A percentile compares a stretch with the other conserved stretches of the same genome.
phyloP scores from a whole-genome alignment of 2,113 vertebrate genomes.

The Pomatostomus ruficeps region DNA sequence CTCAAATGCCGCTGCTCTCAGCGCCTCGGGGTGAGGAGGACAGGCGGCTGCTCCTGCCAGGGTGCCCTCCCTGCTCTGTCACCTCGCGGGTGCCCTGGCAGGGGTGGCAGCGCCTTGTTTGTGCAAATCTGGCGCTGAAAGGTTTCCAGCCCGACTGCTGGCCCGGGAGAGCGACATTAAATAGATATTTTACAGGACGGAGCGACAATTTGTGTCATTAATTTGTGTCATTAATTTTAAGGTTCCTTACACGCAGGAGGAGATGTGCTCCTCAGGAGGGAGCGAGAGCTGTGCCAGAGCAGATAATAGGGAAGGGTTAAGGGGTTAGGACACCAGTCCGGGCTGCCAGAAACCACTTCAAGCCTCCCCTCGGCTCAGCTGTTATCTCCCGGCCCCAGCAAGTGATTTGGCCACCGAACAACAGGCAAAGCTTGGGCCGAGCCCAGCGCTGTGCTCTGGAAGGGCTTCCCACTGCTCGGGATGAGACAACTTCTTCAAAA shows the following conservation, averaged over 20 bases:
- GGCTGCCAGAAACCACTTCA: constrained; percentile 23
- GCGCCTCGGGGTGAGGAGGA: neutral
- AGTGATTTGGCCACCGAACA: neutral
- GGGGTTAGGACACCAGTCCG: neutral
- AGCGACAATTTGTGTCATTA: accelerated
- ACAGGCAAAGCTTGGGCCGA: neutral
- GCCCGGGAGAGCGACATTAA: neutral
- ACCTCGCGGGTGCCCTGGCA: neutral
- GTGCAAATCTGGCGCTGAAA: neutral
- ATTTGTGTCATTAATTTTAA: neutral
- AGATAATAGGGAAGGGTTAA: neutral
- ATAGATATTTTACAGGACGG: neutral
- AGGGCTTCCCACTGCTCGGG: neutral
- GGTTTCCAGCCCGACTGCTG: neutral
- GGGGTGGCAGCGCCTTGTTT: neutral
- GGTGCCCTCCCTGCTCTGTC: neutral
- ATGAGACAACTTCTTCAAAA: neutral
- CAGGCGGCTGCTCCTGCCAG: neutral
- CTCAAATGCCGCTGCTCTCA: neutral
- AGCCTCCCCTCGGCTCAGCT: neutral
- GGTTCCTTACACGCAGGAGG: neutral
- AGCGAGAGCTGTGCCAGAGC: neutral
- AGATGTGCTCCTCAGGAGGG: neutral
- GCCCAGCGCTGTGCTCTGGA: neutral
- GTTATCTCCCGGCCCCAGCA: constrained; percentile 26